Percentiles rank a stretch among this genome's conserved stretches.
Conservation (phyloP, 1,140 invertebrate genomes). For the Aphidius ervi region DNA sequence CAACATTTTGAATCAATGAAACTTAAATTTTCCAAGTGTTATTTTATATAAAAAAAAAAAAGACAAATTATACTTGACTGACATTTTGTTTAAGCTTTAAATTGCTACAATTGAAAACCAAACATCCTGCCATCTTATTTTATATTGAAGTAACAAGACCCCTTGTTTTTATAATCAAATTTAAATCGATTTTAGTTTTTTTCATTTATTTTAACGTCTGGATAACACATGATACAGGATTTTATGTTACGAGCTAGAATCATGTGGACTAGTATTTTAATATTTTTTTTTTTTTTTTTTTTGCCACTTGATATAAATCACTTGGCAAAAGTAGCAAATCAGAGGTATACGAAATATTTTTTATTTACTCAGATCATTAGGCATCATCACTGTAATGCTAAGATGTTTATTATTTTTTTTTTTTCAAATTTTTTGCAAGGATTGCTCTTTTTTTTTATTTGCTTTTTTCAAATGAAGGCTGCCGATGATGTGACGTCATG, state of each 20-base stretch:
- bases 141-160: background rate
- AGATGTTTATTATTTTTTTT: slow-evolving; percentile 3
- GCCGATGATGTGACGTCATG: slow-evolving; percentile 18
- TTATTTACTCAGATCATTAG: background rate
- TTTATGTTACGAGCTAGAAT: background rate
- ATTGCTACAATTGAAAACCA: background rate
- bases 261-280: background rate
- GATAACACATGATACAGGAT: slow-evolving; percentile 10
- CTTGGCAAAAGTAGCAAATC: slow-evolving; percentile 6
- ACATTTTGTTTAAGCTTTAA: too few relatives aligned
- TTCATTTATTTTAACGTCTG: slow-evolving; percentile 7
- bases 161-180: background rate
- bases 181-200: slow-evolving; percentile 4
- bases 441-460: background rate
- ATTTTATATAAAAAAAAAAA: background rate
- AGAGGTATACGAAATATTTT: background rate
- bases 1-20: slow-evolving; percentile 18
- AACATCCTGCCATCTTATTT: slow-evolving; percentile 1
- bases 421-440: background rate
- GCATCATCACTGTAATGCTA: background rate
- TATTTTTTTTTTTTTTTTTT: slow-evolving; percentile 1
- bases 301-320: slow-evolving; percentile 16
- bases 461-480: background rate
- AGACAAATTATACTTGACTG: background rate
- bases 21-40: background rate